Conservation (phyloP, 2,888 invertebrate genomes). For the Tortricodes alternella region DNA sequence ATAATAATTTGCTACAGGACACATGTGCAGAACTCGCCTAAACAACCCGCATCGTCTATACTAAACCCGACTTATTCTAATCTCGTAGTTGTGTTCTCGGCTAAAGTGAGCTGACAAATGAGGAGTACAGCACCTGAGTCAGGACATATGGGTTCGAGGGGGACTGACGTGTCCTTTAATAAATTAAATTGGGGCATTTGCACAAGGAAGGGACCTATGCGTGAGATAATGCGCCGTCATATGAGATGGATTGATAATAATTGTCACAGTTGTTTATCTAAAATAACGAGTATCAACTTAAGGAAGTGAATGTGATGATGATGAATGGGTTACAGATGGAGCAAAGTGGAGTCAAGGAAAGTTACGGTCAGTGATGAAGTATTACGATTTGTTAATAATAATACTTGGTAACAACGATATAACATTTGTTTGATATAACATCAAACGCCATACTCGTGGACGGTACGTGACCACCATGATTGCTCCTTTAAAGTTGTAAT, state of each 20-base stretch:
- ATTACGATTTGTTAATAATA: too few relatives aligned
- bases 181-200: conserved; percentile 27
- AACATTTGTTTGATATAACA: too few relatives aligned
- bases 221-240: conserved; percentile 19
- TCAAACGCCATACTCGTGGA: too few relatives aligned
- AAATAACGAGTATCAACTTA: too few relatives aligned
- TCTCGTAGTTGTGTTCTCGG: conserved; percentile 20
- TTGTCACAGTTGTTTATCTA: conserved; percentile 6
- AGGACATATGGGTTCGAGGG: conserved; percentile 2
- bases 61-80: conserved; percentile 8
- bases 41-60: not conserved
- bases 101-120: conserved; percentile 24
- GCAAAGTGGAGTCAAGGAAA: too few relatives aligned
- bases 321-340: too few relatives aligned
- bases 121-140: conserved; percentile 20
- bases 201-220: conserved; percentile 3
- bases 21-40: conserved; percentile 7
- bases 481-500: too few relatives aligned
- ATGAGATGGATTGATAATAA: conserved; percentile 24
- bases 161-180: conserved; percentile 22
- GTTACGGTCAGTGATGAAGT: too few relatives aligned
- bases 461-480: too few relatives aligned
- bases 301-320: too few relatives aligned
- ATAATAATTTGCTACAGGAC: too few relatives aligned
- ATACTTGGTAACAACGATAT: too few relatives aligned